phyloP scores from a whole-genome alignment of 2,888 invertebrate genomes.

The Himalopsyche kuldschensis region DNA sequence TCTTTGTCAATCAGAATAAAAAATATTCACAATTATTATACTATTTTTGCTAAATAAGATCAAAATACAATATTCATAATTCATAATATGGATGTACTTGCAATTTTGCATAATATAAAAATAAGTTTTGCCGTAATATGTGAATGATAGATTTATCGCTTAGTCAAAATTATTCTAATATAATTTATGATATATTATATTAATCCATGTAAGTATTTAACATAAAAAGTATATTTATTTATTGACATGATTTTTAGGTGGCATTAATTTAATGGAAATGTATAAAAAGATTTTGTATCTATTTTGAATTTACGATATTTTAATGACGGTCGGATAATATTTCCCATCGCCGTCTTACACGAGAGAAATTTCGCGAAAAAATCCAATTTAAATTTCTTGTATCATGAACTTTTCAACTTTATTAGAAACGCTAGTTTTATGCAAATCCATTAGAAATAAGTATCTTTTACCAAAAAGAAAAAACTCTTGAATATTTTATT shows the following conservation, averaged over 20 bases:
- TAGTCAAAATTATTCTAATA: not conserved
- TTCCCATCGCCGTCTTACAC: not conserved
- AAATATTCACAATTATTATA: no score
- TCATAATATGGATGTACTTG: no score
- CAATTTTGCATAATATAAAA: no score
- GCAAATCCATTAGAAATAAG: slow-evolving; percentile 9
- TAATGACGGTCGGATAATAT: not conserved
- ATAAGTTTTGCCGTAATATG: no score
- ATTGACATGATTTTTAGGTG: not conserved
- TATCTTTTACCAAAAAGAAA: slow-evolving; percentile 1
- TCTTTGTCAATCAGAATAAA: no score
- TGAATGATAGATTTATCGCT: no score
- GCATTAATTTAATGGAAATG: not conserved
- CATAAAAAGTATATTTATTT: not conserved
- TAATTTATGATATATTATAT: not conserved
- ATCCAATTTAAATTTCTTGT: slow-evolving; percentile 7
- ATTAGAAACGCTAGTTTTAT: slow-evolving; percentile 23
- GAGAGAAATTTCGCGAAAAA: not conserved
- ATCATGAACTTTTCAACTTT: slow-evolving; percentile 23
- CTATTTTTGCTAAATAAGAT: no score
- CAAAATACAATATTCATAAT: no score
- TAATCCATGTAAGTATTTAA: not conserved
- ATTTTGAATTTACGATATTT: not conserved
- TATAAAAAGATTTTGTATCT: not conserved
- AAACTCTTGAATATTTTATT: slow-evolving; percentile 1